Evolutionary conservation across 2,888 invertebrate species (phyloP), one percentile per base, ranked within the genome.

Genomic region (Anticlea derivata): DNA sequence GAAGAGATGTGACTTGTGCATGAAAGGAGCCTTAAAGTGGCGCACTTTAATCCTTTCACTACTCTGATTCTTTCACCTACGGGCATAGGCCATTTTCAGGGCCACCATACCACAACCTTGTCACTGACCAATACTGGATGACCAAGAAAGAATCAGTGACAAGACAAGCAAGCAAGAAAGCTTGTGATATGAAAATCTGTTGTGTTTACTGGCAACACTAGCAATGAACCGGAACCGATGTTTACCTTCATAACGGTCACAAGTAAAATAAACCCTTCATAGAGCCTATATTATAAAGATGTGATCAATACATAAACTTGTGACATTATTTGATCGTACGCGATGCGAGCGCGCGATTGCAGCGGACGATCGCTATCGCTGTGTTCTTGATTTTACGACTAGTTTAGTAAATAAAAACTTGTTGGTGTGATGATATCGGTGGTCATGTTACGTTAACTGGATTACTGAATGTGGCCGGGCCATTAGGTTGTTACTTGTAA

Each of bases 261-360:
- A 57, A 50, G 63, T 67, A 68, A 68, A 70, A 61, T 66, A 68
- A 64, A 58, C 64, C 62, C 61, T 63, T 65, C 63, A 63, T 52
- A 61, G 55, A 43, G 30, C 50, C 43, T 46, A 52, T 50, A 52
- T 37, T 52, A 50, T 50, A 58, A 55, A 81, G 83, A 84, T 84
- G 73, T 58, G 68, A 83, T 83, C 84, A 61, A 57, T 30, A 59
- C 72, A 74, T 85, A 85, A 85, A 86, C 77, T 70, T 70, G 63
- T 71, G 67, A 78, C 74, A 81, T 84, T 83, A 86, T 85, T 79
- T 70, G 78, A 76, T 74, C 66, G 66, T 46, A 58, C 49, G 59
- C 70, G 80, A 81, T 80, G 69, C 65, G 62, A 57, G 55, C 66
- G 75, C 73, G 63, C 68, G 82, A 78, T 78, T 69, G 66, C 65